These are phyloP conservation scores for Stratiomys singularior DNA, from an alignment of 2,888 invertebrate species.

Conservation along the genomic window DNA sequence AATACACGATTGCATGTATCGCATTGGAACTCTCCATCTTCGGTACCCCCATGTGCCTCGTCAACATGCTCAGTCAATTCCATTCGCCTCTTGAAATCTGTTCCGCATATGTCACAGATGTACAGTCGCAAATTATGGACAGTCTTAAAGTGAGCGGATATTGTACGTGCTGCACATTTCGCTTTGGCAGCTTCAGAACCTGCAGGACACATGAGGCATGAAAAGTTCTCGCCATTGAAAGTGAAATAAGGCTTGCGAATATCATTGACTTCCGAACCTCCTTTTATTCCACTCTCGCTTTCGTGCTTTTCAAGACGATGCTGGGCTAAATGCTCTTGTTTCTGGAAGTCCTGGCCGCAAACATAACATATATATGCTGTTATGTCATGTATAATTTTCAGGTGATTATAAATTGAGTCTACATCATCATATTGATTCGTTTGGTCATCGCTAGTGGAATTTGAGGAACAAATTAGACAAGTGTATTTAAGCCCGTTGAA, in stretches of 20 bases:
- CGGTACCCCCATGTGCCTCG: conserved; percentile 69
- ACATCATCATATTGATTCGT: conserved; percentile 59
- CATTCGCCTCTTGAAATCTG: conserved; percentile 72
- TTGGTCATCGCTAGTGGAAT: not conserved
- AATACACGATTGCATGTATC: conserved; percentile 73
- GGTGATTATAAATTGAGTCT: conserved; percentile 71
- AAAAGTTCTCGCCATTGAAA: conserved; percentile 65
- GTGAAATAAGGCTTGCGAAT: conserved; percentile 9
- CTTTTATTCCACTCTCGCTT: conserved; percentile 68
- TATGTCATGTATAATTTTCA: conserved; percentile 71
- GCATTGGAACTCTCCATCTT: conserved; percentile 73
- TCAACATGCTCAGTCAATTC: conserved; percentile 74
- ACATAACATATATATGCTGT: conserved; percentile 76
- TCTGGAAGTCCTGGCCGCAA: conserved; percentile 74
- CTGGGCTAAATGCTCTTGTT: conserved; percentile 70
- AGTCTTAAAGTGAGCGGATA: conserved; percentile 72
- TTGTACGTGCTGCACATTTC: conserved; percentile 69
- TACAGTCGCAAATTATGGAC: conserved; percentile 74
- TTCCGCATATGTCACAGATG: conserved; percentile 77
- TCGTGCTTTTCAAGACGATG: conserved; percentile 74
- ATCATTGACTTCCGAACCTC: not conserved
- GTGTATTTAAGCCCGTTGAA: conserved; percentile 22
- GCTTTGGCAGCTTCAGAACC: conserved; percentile 62
- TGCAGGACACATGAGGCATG: conserved; percentile 62
- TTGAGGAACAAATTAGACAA: conserved; percentile 21